Evolutionary conservation across 1,140 invertebrate species (phyloP).

Genomic region (Cydia fagiglandana): DNA sequence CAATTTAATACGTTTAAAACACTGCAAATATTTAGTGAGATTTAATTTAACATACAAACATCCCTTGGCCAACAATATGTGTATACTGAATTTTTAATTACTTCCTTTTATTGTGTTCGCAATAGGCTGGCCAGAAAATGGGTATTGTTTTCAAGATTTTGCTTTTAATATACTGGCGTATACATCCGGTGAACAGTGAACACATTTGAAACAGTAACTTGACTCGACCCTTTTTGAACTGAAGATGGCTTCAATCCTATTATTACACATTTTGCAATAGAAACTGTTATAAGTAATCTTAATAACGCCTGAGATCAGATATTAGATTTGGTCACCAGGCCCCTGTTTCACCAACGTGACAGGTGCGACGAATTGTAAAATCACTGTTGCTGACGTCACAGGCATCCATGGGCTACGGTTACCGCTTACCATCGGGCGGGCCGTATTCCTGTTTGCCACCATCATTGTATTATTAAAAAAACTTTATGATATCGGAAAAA

Average conservation of each 20-base stretch:
- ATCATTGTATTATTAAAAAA: too few species aligned
- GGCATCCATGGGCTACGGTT: too few species aligned
- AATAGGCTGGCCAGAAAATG: slow-evolving; percentile 37
- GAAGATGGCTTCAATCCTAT: neutral
- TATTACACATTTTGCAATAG: too few species aligned
- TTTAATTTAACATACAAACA: slow-evolving; percentile 22
- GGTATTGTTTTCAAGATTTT: slow-evolving; percentile 65
- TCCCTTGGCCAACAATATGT: slow-evolving; percentile 1
- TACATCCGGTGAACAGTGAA: slow-evolving; percentile 17
- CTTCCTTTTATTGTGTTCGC: slow-evolving; percentile 39
- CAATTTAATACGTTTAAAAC: neutral
- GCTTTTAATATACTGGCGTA: slow-evolving; percentile 52
- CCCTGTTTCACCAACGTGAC: too few species aligned
- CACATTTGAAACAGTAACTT: neutral
- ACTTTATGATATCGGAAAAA: too few species aligned
- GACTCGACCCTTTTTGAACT: neutral
- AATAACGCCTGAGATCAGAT: too few species aligned
- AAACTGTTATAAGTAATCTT: too few species aligned
- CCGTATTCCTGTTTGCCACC: too few species aligned
- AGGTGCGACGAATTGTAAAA: too few species aligned
- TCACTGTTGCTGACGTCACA: too few species aligned
- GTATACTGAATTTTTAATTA: slow-evolving; percentile 54
- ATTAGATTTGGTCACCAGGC: too few species aligned
- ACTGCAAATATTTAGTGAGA: neutral
- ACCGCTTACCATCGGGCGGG: too few species aligned